phyloP scores from a whole-genome alignment of 1,140 invertebrate genomes.

The Eriocheir sinensis region DNA sequence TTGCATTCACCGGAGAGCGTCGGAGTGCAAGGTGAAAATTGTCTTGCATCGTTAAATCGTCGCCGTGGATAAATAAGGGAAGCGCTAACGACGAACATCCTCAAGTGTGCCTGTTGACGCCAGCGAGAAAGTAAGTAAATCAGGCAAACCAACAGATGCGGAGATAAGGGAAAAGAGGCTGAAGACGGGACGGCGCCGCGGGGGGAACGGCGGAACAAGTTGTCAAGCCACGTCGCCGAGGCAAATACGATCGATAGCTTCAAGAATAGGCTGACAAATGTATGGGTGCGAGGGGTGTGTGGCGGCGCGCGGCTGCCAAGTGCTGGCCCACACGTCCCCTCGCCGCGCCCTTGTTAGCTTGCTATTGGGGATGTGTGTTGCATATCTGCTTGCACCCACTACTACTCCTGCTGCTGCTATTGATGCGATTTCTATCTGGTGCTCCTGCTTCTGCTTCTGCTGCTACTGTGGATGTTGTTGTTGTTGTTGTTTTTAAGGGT shows the following conservation, averaged over 20 bases:
- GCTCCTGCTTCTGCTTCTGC: no score
- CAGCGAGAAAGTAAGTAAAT: neutral
- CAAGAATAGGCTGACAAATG: constrained; percentile 16
- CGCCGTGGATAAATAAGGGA: neutral
- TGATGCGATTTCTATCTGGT: no score
- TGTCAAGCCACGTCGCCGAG: constrained; percentile 11
- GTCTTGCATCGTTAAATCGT: neutral
- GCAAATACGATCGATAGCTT: constrained; percentile 9
- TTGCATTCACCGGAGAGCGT: neutral
- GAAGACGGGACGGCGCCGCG: neutral
- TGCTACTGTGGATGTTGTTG: no score
- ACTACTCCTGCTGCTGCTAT: no score
- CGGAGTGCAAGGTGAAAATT: neutral
- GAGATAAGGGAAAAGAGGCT: neutral
- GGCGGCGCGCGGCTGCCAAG: neutral
- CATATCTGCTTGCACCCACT: no score
- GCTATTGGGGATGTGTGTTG: no score
- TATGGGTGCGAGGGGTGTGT: neutral
- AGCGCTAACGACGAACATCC: neutral
- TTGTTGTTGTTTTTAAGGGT: no score
- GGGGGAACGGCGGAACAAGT: neutral
- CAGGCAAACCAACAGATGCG: neutral
- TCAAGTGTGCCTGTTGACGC: neutral
- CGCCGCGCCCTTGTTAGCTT: no score
- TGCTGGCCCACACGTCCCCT: neutral